These are phyloP conservation scores for Tricholauxania praeusta DNA, from an alignment of 2,888 invertebrate species.

Conservation along the genomic window DNA sequence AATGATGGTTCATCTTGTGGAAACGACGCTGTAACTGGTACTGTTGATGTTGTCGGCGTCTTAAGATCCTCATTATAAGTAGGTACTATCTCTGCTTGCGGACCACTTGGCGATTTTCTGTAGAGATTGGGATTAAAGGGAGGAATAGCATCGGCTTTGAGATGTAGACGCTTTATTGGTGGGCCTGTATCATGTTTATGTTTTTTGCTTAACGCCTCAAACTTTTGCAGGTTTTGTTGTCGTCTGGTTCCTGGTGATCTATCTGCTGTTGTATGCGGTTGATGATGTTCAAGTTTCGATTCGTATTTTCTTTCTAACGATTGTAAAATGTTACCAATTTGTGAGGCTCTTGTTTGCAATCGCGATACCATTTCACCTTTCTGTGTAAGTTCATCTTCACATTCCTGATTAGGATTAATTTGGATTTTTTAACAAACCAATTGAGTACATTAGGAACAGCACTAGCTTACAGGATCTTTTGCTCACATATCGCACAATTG, in stretches of 20 bases:
- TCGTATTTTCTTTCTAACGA: constrained; percentile 82
- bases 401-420: constrained; percentile 75
- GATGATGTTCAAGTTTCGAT: constrained; percentile 73
- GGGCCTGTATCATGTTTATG: constrained; percentile 65
- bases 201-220: constrained; percentile 65
- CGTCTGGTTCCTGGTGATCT: constrained; percentile 63
- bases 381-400: constrained; percentile 94
- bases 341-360: constrained; percentile 94
- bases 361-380: constrained; percentile 96
- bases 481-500: no score
- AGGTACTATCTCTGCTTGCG: constrained; percentile 38
- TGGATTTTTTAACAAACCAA: constrained; percentile 18
- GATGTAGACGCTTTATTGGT: constrained; percentile 65
- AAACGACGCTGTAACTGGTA: constrained; percentile 61
- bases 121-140: constrained; percentile 70
- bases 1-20: constrained; percentile 50
- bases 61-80: constrained; percentile 58
- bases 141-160: constrained; percentile 67
- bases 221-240: constrained; percentile 65
- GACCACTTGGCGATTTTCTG: constrained; percentile 68
- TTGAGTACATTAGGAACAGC: constrained; percentile 12
- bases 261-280: constrained; percentile 70
- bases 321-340: constrained; percentile 92
- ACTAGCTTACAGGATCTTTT: no score
- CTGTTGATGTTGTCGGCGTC: constrained; percentile 69